Evolutionary conservation across 1,140 invertebrate genomes (phyloP), one percentile per base, ranked within the genome.

Genomic region (Drosophila pseudoananassae): DNA sequence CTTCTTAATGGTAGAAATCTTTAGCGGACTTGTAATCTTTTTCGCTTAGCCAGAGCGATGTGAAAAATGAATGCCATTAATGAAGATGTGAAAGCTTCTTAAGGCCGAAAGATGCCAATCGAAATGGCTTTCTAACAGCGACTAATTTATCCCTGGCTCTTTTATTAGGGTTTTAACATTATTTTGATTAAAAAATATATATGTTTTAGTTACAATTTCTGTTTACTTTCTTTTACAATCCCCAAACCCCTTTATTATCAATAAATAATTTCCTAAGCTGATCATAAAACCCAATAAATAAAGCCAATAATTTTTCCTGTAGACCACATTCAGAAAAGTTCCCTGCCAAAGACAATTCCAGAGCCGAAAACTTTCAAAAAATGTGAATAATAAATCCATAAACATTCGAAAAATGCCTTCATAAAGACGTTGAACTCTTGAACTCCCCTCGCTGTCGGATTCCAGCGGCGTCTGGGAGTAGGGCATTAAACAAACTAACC

Each of bases 11-110:
- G 72, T 43, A 63, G 61, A 84, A 76, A 75, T 64, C 61, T 77
- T 81, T 56, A 36, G 61, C 60, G 58, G 57, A 31, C 38, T 56
- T 27, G 52, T 51, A 52, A 50, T 53, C 29, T 52, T 69, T 54
- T 63, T 46, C 49, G 14, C 25, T 17, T 55, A 33, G 31, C 43
- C 36, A 40, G 14, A 4, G 27, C 29, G 12, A 59, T 52, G 46
- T 84, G 66, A 79, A 61, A 79, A 84, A 84, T 84, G 55, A 50
- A 58, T 49, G 55, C 72, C 84, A 84, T 84, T 79, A 84, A 65
- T 69, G 56, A 53, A 65, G 51, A 65, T 56, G 60, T 47, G 65
- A 80, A 80, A 69, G 59, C 71, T 75, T 61, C 77, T 54, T 52
- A 40, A 56, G 52, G 49, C 20, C 45, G 27, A 10, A 17, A 36